Base-by-base conservation (phyloP, 2,888 invertebrate genomes). In the Plemyria rubiginata region DNA sequence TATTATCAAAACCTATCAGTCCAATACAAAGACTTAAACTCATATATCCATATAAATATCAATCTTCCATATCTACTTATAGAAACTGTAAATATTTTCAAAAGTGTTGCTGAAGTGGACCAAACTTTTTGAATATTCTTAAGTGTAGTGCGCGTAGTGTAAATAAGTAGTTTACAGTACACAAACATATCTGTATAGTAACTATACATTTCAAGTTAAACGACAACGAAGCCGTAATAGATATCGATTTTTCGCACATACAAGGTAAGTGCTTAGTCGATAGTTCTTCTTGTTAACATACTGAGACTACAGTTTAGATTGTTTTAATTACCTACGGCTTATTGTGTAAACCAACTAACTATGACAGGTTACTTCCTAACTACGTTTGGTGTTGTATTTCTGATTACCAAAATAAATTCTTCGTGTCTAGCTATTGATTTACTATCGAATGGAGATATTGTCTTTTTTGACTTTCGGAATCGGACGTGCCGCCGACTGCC, bases 11-110 rank as follows among this genome's bases (percentile, higher is more conserved):
- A 77, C 76, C 81, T 74, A 66, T 84, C 65, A 90, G 91, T 85
- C 90, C 91, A 91, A 88, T 70, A 16, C 67, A 83, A 87, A 88
- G 91, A 90, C 89, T 90, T 91, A 76, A 80, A 79, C 76, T 45
- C 6, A 38, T 70, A 72, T 71, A 52, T 50, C n/a, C 48, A 54
- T 46, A 32, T 74, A 66, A 43, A 88, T 89, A 89, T 88, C 88
- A 82, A 76, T 71, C 68, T 71, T 72, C 67, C 78, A 82, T 78
- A 80, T 79, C 79, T 63, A n/a, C n/a, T n/a, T n/a, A 62, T 67
- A 22, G 45, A 57, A 62, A 67, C 68, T 70, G 74, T 78, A 75
- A 69, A 77, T 77, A 77, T 71, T 70, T 70, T 72, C 7, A 65
- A 67, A 46, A 62, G 67, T 71, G 70, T 62, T 70, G 65, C 71